Percentiles rank a stretch among this genome's conserved stretches.
phyloP scores from a whole-genome alignment of 1,140 invertebrate genomes.

The Elymnias hypermnestra region DNA sequence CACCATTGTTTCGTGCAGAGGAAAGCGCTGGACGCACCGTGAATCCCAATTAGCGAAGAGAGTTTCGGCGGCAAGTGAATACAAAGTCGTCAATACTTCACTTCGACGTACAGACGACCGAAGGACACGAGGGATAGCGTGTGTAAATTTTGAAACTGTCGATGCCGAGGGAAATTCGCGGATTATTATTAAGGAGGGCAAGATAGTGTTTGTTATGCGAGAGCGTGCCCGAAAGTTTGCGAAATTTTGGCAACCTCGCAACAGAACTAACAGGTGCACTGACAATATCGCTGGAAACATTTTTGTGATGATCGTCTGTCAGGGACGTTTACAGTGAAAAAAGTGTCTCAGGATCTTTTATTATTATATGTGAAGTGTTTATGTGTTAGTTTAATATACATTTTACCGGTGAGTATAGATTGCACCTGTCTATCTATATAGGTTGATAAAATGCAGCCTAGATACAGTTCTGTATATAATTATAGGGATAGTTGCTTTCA shows the following conservation, averaged over 20 bases:
- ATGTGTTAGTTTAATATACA: too few species aligned
- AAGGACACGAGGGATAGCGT: slow-evolving; percentile 45
- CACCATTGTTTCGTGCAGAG: slow-evolving; percentile 61
- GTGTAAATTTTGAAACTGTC: slow-evolving; percentile 27
- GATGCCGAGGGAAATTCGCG: slow-evolving; percentile 33
- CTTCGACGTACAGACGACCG: slow-evolving; percentile 27
- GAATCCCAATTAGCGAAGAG: slow-evolving; percentile 68
- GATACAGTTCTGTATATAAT: slow-evolving; percentile 7
- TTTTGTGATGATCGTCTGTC: slow-evolving; percentile 45
- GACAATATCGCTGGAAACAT: slow-evolving; percentile 38
- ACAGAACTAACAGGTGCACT: slow-evolving; percentile 25
- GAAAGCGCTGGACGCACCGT: slow-evolving; percentile 54
- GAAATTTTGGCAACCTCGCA: slow-evolving; percentile 63
- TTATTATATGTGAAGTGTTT: too few species aligned
- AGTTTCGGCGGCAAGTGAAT: slow-evolving; percentile 65
- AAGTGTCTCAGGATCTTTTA: too few species aligned
- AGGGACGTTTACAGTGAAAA: too few species aligned
- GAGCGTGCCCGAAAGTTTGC: slow-evolving; percentile 41
- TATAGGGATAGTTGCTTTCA: slow-evolving; percentile 13
- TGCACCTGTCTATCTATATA: slow-evolving; percentile 1
- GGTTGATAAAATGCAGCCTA: slow-evolving; percentile 16
- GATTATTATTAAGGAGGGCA: slow-evolving; percentile 23
- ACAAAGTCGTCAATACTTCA: slow-evolving; percentile 39
- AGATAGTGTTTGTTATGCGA: slow-evolving; percentile 37
- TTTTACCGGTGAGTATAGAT: too few species aligned